Base-by-base conservation (phyloP, 2,797 vertebrate species). In the Emydoidea blandingii region DNA sequence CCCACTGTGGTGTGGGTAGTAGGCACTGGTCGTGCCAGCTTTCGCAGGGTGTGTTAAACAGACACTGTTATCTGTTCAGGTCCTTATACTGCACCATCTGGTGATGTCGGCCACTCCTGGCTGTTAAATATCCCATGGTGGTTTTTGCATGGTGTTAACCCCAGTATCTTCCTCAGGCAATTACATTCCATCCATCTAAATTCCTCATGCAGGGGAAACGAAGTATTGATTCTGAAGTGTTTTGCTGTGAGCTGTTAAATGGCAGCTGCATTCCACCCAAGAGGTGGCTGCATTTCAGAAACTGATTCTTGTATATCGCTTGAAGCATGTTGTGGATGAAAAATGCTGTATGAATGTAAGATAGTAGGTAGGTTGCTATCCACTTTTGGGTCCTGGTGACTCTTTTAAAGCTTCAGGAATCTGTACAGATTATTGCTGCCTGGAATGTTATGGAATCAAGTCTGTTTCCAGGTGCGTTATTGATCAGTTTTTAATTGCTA, bases 281-380 rank as follows among this genome's bases (percentile, higher is more conserved):
- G 93, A 93, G 53, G 81, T 82, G 79, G 14, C 44, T 29, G 2
- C 29, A 44, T 82, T 90, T 95, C 56, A 50, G 59, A 23, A 0
- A 41, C 10, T 37, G 21, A 72, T 72, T 72, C 68, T 19, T 68
- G 15, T 86, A 72, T 0, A 0, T 12, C 3, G 3, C 41, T 80
- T 81, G 27, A 3, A 68, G 76, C 83, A 27, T n/a, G 54, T 14
- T 1, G 27, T 14, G 57, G 85, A 56, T 41, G 18, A 12, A 74
- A 84, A 82, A 90, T 21, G 14, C 4, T 53, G 4, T 29, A 57
- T 34, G 87, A 84, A 83, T 12, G 15, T 0, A 11, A 94, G 65
- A 57, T 6, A 12, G 57, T 81, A 16, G 72, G 89, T 47, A 41
- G 50, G 79, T 16, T 94, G 52, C 44, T 94, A 84, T 91, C 54